Conservation (phyloP, 2,888 invertebrate species). For the Apamea sordens region DNA sequence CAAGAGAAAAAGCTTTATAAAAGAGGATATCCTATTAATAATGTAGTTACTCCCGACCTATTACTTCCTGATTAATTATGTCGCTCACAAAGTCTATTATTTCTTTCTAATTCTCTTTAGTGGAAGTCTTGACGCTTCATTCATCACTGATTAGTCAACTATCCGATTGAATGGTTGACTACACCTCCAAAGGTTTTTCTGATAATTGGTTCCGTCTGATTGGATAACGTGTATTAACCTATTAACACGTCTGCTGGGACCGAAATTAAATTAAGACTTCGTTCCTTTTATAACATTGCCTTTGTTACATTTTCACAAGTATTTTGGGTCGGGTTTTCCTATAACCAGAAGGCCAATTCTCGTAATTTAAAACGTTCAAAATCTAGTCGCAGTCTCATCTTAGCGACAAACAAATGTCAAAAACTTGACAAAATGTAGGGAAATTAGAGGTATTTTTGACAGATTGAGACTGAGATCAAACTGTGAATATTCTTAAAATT, state of each 20-base stretch:
- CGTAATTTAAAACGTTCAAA: no score
- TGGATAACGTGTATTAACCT: constrained; percentile 51
- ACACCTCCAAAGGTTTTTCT: constrained; percentile 58
- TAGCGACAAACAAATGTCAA: no score
- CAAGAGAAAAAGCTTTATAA: constrained; percentile 52
- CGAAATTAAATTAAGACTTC: constrained; percentile 36
- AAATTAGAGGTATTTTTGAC: no score
- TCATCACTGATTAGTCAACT: constrained; percentile 63
- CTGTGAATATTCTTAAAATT: no score
- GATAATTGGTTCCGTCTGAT: constrained; percentile 61
- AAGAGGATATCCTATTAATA: constrained; percentile 70
- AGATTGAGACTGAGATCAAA: no score
- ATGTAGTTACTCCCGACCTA: constrained; percentile 70
- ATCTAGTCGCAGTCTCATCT: no score
- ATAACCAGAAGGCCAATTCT: no score
- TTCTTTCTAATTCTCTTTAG: constrained; percentile 56
- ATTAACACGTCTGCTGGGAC: constrained; percentile 47
- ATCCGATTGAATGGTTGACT: constrained; percentile 59
- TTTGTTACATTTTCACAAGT: constrained; percentile 11
- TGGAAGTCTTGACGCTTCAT: constrained; percentile 48
- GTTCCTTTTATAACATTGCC: constrained; percentile 18
- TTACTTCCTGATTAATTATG: constrained; percentile 76
- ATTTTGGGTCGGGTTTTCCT: background rate
- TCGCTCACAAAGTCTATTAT: constrained; percentile 70
- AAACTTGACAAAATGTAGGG: no score